Evolutionary conservation across 2,888 invertebrate species (phyloP).

Genomic region (Dicranocentrus wangi): DNA sequence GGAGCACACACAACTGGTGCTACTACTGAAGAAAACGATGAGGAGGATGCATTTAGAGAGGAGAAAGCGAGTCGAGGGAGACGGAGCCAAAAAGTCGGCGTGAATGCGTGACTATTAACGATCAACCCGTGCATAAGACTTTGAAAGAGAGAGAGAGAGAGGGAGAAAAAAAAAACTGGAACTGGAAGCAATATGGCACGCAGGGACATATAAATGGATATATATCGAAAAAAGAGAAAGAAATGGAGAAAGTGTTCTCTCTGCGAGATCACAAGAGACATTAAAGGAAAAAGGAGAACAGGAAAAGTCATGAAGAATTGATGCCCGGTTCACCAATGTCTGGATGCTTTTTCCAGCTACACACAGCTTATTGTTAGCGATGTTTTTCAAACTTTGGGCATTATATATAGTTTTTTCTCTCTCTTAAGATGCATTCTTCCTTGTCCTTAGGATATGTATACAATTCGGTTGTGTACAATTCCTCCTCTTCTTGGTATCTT

Average conservation of each 20-base stretch:
- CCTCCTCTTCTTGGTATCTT: background rate
- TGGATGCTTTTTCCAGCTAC: background rate
- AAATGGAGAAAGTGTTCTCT: constrained; percentile 14
- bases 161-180: too few species aligned
- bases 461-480: background rate
- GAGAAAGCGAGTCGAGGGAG: constrained; percentile 1
- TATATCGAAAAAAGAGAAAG: background rate
- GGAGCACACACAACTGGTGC: too few species aligned
- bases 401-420: constrained; percentile 34
- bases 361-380: constrained; percentile 21
- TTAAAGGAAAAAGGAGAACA: constrained; percentile 25
- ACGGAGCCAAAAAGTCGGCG: constrained; percentile 49
- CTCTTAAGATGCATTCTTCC: constrained; percentile 14
- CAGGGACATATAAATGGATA: background rate
- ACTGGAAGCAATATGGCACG: constrained; percentile 2
- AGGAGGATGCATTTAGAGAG: too few species aligned
- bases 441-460: background rate
- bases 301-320: constrained; percentile 52
- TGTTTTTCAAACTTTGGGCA: constrained; percentile 31
- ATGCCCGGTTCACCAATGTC: constrained; percentile 21
- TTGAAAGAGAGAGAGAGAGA: too few species aligned
- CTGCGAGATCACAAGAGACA: constrained; percentile 44
- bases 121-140: constrained; percentile 18
- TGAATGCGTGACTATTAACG: constrained; percentile 50
- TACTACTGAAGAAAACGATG: too few species aligned